phyloP scores from a whole-genome alignment of 2,113 vertebrate genomes.

The Vombatus ursinus region DNA sequence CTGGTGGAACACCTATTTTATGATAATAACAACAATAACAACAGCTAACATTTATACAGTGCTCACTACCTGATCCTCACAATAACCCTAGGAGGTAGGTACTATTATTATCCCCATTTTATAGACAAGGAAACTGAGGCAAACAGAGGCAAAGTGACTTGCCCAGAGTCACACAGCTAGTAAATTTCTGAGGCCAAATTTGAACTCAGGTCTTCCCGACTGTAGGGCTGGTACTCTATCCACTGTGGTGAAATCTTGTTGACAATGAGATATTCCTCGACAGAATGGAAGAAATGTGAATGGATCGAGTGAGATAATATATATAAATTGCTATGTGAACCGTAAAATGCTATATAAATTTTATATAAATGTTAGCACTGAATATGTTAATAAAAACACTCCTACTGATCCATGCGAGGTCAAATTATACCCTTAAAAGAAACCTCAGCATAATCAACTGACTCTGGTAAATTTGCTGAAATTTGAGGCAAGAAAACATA shows the following conservation, averaged over 20 bases:
- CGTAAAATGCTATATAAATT: not conserved
- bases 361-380: not conserved
- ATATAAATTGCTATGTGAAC: not conserved
- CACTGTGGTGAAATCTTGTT: not conserved
- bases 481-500: not conserved
- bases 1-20: not conserved
- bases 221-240: not conserved
- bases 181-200: not conserved
- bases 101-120: not conserved
- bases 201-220: not conserved
- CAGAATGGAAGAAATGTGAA: not conserved
- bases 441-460: not conserved
- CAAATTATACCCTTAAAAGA: not conserved
- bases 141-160: not conserved
- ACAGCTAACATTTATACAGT: too few species aligned
- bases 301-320: not conserved
- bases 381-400: not conserved
- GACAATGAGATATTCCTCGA: not conserved
- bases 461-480: not conserved
- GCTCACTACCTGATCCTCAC: not conserved
- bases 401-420: not conserved
- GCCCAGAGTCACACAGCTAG: not conserved
- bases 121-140: not conserved
- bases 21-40: not conserved
- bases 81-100: not conserved